These are phyloP conservation scores for Drosophila birchii DNA, from an alignment of 2,888 invertebrate species.

Conservation along the genomic window DNA sequence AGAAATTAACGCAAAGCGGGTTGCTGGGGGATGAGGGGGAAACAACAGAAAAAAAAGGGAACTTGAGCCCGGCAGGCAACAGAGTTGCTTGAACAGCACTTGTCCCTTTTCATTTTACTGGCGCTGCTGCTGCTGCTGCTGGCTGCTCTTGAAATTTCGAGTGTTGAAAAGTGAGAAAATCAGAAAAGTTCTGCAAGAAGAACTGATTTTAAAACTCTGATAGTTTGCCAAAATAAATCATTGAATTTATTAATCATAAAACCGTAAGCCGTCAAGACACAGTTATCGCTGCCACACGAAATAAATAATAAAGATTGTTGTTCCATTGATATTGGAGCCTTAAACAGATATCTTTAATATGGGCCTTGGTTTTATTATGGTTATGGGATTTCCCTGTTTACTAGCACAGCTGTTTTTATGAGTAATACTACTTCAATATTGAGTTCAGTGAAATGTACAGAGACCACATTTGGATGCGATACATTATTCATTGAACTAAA, in stretches of 20 bases:
- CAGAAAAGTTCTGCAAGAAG: constrained; percentile 12
- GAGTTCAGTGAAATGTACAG: not conserved
- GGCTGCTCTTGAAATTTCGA: constrained; percentile 37
- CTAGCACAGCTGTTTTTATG: constrained; percentile 5
- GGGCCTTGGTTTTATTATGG: not conserved
- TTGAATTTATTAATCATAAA: constrained; percentile 12
- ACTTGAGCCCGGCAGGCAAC: constrained; percentile 22
- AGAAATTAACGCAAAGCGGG: constrained; percentile 40
- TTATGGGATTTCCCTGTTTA: constrained; percentile 1
- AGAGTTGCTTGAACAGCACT: constrained; percentile 38
- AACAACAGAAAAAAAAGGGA: constrained; percentile 4
- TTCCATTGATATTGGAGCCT: not conserved
- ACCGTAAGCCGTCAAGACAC: not conserved
- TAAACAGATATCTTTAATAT: not conserved
- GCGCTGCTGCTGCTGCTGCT: constrained; percentile 27
- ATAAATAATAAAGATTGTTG: constrained; percentile 10
- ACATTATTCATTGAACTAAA: not conserved
- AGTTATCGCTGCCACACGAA: not conserved
- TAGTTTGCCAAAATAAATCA: constrained; percentile 10
- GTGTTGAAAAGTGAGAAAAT: constrained; percentile 29
- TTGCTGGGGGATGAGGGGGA: not conserved
- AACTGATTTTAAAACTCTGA: constrained; percentile 14
- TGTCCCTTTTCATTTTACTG: constrained; percentile 33
- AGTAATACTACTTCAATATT: not conserved
- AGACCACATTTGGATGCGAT: not conserved